Percentiles rank a stretch among this genome's conserved stretches.
Evolutionary conservation across 2,888 invertebrate species (phyloP).

Genomic region (Dermolepida albohirtum): DNA sequence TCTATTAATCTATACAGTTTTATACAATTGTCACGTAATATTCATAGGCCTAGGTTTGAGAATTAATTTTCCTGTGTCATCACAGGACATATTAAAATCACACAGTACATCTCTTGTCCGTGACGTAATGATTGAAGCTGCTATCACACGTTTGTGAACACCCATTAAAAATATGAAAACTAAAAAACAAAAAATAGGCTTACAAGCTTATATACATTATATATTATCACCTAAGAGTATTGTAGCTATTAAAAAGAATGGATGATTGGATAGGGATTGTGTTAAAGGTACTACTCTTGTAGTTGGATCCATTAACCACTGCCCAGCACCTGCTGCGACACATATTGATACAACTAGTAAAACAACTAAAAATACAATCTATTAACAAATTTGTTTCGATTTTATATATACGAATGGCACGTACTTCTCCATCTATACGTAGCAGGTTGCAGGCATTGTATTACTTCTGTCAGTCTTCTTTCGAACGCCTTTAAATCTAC

Average conservation of each 20-base stretch:
- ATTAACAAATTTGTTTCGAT: slow-evolving; percentile 18
- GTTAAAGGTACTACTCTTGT: slow-evolving; percentile 91
- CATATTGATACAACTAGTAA: slow-evolving; percentile 88
- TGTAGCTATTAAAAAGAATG: slow-evolving; percentile 92
- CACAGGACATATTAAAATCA: slow-evolving; percentile 99
- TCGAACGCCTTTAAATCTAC: slow-evolving; percentile 98
- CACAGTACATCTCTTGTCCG: slow-evolving; percentile 89
- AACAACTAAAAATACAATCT: slow-evolving; percentile 73
- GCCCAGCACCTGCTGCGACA: slow-evolving; percentile 94
- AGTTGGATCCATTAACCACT: slow-evolving; percentile 94
- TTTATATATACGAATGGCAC: slow-evolving; percentile 51
- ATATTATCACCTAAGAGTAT: slow-evolving; percentile 77
- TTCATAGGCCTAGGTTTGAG: slow-evolving; percentile 85
- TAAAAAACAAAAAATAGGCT: slow-evolving; percentile 58
- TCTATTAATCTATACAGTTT: slow-evolving; percentile 38
- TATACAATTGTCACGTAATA: slow-evolving; percentile 59
- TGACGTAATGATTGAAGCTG: slow-evolving; percentile 94
- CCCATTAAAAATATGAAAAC: slow-evolving; percentile 91
- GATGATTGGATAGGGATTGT: slow-evolving; percentile 93
- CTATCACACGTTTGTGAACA: slow-evolving; percentile 95
- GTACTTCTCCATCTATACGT: slow-evolving; percentile 96
- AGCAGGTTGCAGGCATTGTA: slow-evolving; percentile 93
- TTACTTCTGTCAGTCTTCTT: slow-evolving; percentile 95
- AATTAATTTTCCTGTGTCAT: slow-evolving; percentile 95
- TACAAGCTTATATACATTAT: not conserved